Evolutionary conservation across 2,797 vertebrate genomes (phyloP), one percentile per base, ranked within the genome.

Genomic region (Denticeps clupeoides): DNA sequence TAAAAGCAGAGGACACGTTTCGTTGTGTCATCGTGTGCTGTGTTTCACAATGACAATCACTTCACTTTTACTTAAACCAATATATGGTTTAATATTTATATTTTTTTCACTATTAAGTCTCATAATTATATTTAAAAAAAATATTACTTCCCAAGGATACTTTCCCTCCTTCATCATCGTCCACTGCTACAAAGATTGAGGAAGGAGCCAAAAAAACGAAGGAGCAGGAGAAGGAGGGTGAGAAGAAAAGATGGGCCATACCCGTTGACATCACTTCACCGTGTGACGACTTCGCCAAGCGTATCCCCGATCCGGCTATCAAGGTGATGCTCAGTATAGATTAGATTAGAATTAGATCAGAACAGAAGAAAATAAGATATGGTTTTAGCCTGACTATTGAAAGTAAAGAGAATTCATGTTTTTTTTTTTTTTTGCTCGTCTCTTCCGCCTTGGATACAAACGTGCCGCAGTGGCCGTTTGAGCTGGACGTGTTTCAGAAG

Each of bases 401-500:
- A n/a, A n/a, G n/a, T n/a, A n/a, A n/a, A n/a, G n/a, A n/a, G n/a
- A n/a, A n/a, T 28, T 7, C 5, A 13, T 8, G 7, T 26, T 2
- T n/a, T 22, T 33, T n/a, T 24, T 28, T 7, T 45, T 43, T 26
- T 11, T 5, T 5, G 15, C 47, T 7, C 8, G 4, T 31, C 16
- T 49, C 10, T 15, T 2, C 2, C 23, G 1, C 0, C 18, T 3
- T 7, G 23, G 28, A n/a, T n/a, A n/a, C n/a, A n/a, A n/a, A n/a
- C n/a, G 15, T 22, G n/a, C 9, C 12, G 28, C 70, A 95, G 91
- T 93, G 89, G 86, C 80, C 88, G 0, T 95, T 95, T 55, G 89
- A 93, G 71, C 75, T 89, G 22, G 90, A 95, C 1, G 79, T 83
- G 12, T 95, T 95, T 71, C 91, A 95, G 83, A 93, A 95, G 54